Percentiles rank a stretch among this genome's conserved stretches.
phyloP scores from a whole-genome alignment of 2,797 vertebrate genomes.

The Clarias laeviceps region DNA sequence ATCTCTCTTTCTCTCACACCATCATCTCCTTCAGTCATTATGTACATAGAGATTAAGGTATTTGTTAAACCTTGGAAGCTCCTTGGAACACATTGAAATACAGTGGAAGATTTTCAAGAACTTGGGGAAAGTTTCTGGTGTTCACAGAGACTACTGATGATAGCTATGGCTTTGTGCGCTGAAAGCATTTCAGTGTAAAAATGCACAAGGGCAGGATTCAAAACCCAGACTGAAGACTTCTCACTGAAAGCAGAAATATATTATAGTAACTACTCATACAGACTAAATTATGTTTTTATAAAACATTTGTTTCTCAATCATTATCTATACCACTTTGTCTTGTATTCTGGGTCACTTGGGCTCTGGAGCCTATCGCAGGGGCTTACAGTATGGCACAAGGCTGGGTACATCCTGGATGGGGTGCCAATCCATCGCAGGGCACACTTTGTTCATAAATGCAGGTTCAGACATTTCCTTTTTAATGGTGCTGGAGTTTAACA shows the following conservation, averaged over 20 bases:
- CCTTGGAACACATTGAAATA: constrained; percentile 1
- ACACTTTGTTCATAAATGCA: not conserved
- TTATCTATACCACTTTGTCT: no score
- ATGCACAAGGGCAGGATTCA: not conserved
- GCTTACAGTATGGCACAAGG: no score
- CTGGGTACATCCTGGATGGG: no score
- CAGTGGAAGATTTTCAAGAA: not conserved
- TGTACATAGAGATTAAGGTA: constrained; percentile 5
- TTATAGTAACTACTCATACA: not conserved
- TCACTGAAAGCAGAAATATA: not conserved
- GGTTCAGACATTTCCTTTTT: not conserved
- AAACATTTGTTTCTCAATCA: no score
- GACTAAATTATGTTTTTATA: not conserved
- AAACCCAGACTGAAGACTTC: not conserved
- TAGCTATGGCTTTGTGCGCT: not conserved
- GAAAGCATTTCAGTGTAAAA: not conserved
- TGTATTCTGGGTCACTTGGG: no score
- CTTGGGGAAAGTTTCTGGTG: not conserved
- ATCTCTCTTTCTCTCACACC: not conserved
- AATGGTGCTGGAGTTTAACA: not conserved
- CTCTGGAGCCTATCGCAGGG: no score
- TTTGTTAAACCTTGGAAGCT: constrained; percentile 25
- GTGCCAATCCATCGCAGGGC: no score
- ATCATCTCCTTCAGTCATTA: constrained; percentile 13
- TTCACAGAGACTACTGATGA: constrained; percentile 25